Evolutionary conservation across 2,888 invertebrate species (phyloP).

Genomic region (Boloria euphrosyne): DNA sequence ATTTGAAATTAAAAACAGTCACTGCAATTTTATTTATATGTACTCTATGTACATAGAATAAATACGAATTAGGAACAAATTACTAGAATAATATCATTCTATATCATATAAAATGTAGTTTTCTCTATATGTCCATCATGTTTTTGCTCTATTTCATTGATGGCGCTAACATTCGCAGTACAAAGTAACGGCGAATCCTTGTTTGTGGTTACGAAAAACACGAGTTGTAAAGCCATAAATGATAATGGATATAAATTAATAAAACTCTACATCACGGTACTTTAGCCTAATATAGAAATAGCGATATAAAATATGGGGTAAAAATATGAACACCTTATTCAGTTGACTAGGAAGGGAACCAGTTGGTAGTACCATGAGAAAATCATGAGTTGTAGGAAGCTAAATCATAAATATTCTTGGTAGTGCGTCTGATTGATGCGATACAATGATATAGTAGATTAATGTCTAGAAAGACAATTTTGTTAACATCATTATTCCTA

Average conservation of each 20-base stretch:
- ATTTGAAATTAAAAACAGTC: too few relatives aligned
- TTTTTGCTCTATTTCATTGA: background rate
- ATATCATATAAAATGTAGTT: background rate
- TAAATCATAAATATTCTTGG: conserved; percentile 62
- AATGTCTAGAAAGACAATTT: background rate
- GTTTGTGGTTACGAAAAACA: conserved; percentile 25
- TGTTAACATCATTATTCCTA: too few relatives aligned
- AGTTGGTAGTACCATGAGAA: conserved; percentile 76
- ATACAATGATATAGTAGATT: background rate
- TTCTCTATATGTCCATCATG: background rate
- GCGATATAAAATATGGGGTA: conserved; percentile 55
- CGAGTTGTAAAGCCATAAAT: conserved; percentile 11
- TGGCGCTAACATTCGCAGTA: conserved; percentile 6
- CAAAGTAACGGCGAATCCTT: conserved; percentile 29
- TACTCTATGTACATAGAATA: too few relatives aligned
- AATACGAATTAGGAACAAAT: too few relatives aligned
- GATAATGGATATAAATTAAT: conserved; percentile 23
- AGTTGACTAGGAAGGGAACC: conserved; percentile 71
- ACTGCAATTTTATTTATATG: too few relatives aligned
- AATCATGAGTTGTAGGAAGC: conserved; percentile 55
- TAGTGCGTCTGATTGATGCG: conserved; percentile 20
- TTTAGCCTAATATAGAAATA: conserved; percentile 48
- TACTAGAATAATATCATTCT: too few relatives aligned
- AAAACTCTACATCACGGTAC: conserved; percentile 14
- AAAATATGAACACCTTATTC: conserved; percentile 73